Percentiles rank a stretch among this genome's conserved stretches.
These are phyloP conservation scores for Apogon hyalosoma DNA, from an alignment of 2,797 vertebrate species.

Conservation along the genomic window DNA sequence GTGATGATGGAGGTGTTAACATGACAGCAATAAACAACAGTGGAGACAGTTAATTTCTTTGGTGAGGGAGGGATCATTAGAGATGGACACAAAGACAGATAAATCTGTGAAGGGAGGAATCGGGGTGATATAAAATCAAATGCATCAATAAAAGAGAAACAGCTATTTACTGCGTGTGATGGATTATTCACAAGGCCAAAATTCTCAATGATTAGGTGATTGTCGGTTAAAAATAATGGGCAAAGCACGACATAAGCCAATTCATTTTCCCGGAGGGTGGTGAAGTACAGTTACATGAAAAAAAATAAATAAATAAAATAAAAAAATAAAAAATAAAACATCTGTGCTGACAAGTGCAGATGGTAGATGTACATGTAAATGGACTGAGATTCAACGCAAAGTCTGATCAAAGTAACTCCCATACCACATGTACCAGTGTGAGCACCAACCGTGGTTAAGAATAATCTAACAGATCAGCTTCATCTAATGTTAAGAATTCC, in stretches of 20 bases:
- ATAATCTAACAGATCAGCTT: slow-evolving; percentile 31
- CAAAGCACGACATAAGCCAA: not conserved
- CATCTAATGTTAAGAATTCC: slow-evolving; percentile 18
- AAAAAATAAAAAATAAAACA: slow-evolving; percentile 5
- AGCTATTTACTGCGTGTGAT: slow-evolving; percentile 8
- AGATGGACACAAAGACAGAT: slow-evolving; percentile 34
- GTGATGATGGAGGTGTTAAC: slow-evolving; percentile 45
- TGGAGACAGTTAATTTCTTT: slow-evolving; percentile 41
- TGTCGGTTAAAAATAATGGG: not conserved
- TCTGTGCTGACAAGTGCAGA: slow-evolving; percentile 6
- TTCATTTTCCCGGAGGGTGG: slow-evolving; percentile 8
- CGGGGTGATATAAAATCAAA: slow-evolving; percentile 33
- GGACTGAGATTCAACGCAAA: slow-evolving; percentile 14
- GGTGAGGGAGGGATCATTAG: slow-evolving; percentile 37
- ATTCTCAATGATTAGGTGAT: slow-evolving; percentile 14
- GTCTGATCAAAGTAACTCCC: slow-evolving; percentile 44
- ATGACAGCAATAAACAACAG: slow-evolving; percentile 49
- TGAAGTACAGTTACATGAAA: not conserved
- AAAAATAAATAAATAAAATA: too few relatives aligned
- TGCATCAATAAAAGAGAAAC: slow-evolving; percentile 24
- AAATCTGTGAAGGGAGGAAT: slow-evolving; percentile 27
- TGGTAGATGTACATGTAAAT: slow-evolving; percentile 13
- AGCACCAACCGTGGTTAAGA: not conserved
- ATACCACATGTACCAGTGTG: slow-evolving; percentile 16
- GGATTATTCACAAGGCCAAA: slow-evolving; percentile 6